Base-by-base conservation (phyloP, 1,140 invertebrate species). In the Plodia interpunctella region DNA sequence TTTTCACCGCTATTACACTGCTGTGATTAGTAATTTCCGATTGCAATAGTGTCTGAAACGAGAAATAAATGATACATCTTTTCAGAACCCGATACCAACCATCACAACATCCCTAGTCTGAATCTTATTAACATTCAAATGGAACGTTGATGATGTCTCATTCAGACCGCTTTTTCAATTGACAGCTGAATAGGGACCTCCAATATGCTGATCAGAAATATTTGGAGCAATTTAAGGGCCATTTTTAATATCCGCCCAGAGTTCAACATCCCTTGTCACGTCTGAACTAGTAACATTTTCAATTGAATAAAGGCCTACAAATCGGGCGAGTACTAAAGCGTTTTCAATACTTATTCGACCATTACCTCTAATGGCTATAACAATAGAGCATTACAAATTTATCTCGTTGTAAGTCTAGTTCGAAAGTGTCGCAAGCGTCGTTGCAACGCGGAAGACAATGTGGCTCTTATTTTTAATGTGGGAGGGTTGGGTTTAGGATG, bases 331-430 rank as follows among this genome's bases (percentile, higher is more conserved):
- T 13, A 53, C 20, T 53, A 20, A 83, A 81, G 75, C 82, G 78
- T 80, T 84, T 83, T 84, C 85, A 87, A 87, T 87, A 85, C 82
- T 83, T 75, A 83, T 85, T 87, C 79, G 80, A 72, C 83, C 78
- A 85, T 88, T 88, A 84, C 65, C 60, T 74, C 67, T 85, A 88
- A 86, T 88, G 67, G 82, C 71, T 74, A 68, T 74, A 72, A 88
- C 85, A 88, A 88, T 85, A 84, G 83, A 73, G 70, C 76, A 82
- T 87, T 77, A 87, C 82, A 84, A 72, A 87, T 85, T 87, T 87
- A 82, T 83, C 79, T 80, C 77, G 71, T 72, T 74, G 74, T 2
- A 15, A 55, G 57, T 52, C 63, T 44, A n/a, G 52, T 62, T 66
- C 54, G 28, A 66, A 79, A 74, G 57, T 62, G 55, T 66, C 52